phyloP scores from a whole-genome alignment of 2,797 vertebrate genomes.

The Columba guinea region DNA sequence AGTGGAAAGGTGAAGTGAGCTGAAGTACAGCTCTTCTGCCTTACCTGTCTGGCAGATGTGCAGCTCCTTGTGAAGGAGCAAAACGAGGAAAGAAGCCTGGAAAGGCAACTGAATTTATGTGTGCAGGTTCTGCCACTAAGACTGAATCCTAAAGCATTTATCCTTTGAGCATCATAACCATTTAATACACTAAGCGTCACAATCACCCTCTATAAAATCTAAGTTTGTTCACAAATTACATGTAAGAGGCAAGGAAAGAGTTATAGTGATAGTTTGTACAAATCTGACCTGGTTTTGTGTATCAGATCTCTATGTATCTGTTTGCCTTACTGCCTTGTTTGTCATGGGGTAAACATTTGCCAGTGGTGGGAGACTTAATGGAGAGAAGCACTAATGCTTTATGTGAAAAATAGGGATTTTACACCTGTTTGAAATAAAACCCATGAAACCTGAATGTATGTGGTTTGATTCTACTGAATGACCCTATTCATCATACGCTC shows the following conservation, averaged over 20 bases:
- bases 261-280: background rate
- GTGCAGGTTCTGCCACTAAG: background rate
- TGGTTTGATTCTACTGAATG: background rate
- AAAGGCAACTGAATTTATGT: background rate
- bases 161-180: background rate
- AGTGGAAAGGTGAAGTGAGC: background rate
- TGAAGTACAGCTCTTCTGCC: background rate
- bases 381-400: background rate
- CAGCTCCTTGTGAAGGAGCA: background rate
- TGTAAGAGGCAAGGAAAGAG: background rate
- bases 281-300: background rate
- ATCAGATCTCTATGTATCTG: background rate
- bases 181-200: background rate
- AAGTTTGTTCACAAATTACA: background rate
- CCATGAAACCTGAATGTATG: background rate
- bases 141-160: background rate
- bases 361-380: background rate
- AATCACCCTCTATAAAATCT: background rate
- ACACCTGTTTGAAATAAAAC: background rate
- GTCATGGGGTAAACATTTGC: background rate
- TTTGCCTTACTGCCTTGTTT: background rate
- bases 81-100: background rate
- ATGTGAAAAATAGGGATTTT: background rate
- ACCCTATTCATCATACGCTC: background rate
- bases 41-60: background rate